Evolutionary conservation across 2,113 vertebrate genomes (phyloP), one percentile per base, ranked within the genome.

Genomic region (Mesocricetus auratus): DNA sequence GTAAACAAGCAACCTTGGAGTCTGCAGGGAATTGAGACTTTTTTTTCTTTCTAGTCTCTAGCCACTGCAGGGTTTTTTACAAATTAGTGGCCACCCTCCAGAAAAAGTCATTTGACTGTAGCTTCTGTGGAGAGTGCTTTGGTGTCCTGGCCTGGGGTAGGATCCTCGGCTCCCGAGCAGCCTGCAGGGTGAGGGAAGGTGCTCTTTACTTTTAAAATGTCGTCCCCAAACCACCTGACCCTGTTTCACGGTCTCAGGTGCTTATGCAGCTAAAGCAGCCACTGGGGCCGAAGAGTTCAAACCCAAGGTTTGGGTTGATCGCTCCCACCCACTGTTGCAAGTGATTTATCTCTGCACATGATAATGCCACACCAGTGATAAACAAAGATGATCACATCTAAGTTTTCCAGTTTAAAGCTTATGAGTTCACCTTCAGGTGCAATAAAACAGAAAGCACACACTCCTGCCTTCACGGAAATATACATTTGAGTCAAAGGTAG

Each of bases 1-100:
- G 95, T 97, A 94, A 97, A 97, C 96, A 97, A 96, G 93, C 88
- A 96, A 96, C 92, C 94, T 97, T 22, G 15, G 93, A 97, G 71
- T 91, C 24, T 1, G 77, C 92, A 95, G 85, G 94, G 73, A 94
- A 42, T 92, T 94, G 47, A 74, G 64, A 45, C 31, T 22, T 58
- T 36, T 83, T 73, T 36, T 31, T 31, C 24, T 31, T 62, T 0
- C 53, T 77, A 82, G 50, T 90, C 66, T 89, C 82, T 79, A 66
- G 42, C 89, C 39, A 39, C 16, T 47, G 3, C 39, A 73, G 7
- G 79, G 45, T 16, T 93, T 97, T 96, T 69, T 71, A 79, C 58
- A 89, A 90, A 94, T 94, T 50, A 47, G 75, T 85, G 39, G 60
- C 93, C 58, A 83, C 71, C 10, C 17, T 90, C 58, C 58, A 5